Conservation (phyloP, 2,888 invertebrate species). For the Linyphia triangularis region DNA sequence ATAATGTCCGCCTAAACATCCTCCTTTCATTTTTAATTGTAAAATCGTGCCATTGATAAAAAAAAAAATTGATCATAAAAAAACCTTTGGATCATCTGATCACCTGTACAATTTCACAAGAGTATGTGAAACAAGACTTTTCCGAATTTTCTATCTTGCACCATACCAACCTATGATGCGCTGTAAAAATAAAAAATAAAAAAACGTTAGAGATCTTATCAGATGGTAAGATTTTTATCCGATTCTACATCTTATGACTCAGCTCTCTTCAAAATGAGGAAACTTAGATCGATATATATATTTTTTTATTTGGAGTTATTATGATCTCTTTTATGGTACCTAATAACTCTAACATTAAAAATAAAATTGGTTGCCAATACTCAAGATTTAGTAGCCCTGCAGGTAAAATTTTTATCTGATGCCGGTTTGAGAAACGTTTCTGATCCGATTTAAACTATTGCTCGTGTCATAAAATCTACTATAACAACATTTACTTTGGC, state of each 20-base stretch:
- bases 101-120: neutral
- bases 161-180: neutral
- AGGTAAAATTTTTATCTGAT: neutral
- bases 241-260: neutral
- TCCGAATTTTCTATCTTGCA: neutral
- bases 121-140: neutral
- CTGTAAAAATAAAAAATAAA: neutral
- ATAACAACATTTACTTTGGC: too few species aligned
- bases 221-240: neutral
- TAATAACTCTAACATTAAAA: neutral
- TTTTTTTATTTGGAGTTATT: neutral
- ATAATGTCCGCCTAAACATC: neutral
- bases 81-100: neutral
- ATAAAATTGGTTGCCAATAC: constrained; percentile 12
- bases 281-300: neutral
- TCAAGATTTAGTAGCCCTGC: constrained; percentile 16
- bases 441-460: neutral
- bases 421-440: neutral
- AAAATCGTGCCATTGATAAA: neutral
- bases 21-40: constrained; percentile 12
- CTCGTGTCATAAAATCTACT: too few species aligned
- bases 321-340: neutral
- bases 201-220: constrained; percentile 28
- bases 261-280: neutral
- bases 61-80: neutral